Percentiles rank a stretch among this genome's conserved stretches.
These are phyloP conservation scores for Fopius arisanus DNA, from an alignment of 1,140 invertebrate genomes.

Conservation along the genomic window DNA sequence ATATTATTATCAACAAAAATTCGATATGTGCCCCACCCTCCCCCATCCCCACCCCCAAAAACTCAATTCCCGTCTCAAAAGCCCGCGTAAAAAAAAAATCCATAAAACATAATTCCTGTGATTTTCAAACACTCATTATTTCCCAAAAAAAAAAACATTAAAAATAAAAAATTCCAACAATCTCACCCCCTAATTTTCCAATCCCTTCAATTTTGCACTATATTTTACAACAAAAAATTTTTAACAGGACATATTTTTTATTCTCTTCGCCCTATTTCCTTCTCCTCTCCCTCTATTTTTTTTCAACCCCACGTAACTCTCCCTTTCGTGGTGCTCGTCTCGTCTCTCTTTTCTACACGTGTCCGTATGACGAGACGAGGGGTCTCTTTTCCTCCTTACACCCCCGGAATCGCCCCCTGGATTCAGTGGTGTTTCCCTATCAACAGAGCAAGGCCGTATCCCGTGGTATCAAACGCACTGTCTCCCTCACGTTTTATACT, in stretches of 20 bases:
- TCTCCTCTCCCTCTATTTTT: background rate
- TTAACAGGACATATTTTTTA: too few relatives aligned
- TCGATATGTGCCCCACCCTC: too few relatives aligned
- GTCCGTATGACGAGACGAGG: background rate
- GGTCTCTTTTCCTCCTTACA: background rate
- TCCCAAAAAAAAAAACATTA: background rate
- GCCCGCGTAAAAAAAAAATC: too few relatives aligned
- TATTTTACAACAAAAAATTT: too few relatives aligned
- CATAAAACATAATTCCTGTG: too few relatives aligned
- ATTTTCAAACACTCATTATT: too few relatives aligned
- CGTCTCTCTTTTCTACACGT: background rate
- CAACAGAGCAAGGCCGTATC: background rate
- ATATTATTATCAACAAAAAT: too few relatives aligned
- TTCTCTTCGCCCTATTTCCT: slow-evolving; percentile 6
- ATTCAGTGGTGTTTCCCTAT: slow-evolving; percentile 22
- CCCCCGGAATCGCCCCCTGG: background rate
- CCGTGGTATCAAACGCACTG: slow-evolving; percentile 27
- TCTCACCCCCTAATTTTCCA: too few relatives aligned
- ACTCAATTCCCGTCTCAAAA: too few relatives aligned
- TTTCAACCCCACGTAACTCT: slow-evolving; percentile 11
- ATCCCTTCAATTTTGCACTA: background rate
- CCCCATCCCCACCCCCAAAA: too few relatives aligned
- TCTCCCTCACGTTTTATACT: slow-evolving; percentile 22
- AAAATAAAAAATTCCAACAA: background rate
- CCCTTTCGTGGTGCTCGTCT: slow-evolving; percentile 15